Percentiles rank a stretch among this genome's conserved stretches.
These are phyloP conservation scores for Acipenser transmontanus DNA, from an alignment of 2,797 vertebrate species.

Conservation along the genomic window DNA sequence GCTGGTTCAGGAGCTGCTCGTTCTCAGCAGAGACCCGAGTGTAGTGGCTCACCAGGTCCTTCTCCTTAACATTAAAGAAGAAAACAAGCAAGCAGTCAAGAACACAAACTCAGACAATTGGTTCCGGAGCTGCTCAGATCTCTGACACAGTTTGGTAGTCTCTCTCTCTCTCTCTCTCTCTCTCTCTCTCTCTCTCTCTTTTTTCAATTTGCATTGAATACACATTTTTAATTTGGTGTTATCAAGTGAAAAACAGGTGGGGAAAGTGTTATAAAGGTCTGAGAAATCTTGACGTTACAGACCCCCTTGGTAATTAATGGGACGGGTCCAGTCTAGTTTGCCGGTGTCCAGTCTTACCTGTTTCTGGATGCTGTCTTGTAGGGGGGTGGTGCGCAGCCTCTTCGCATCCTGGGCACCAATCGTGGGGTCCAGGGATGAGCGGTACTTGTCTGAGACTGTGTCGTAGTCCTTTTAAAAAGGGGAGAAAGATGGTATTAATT, in stretches of 20 bases:
- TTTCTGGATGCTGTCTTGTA: constrained; percentile 69
- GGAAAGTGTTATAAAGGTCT: no score
- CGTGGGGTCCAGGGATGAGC: constrained; percentile 53
- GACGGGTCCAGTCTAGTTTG: no score
- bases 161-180: no score
- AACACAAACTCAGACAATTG: background rate
- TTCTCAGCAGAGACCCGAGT: constrained; percentile 68
- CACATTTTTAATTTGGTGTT: no score
- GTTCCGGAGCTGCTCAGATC: no score
- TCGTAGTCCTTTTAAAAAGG: constrained; percentile 70
- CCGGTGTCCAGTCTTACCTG: constrained; percentile 54
- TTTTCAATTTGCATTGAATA: no score
- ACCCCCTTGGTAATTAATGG: no score
- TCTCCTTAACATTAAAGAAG: constrained; percentile 61
- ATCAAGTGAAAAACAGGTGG: no score
- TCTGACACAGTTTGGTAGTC: no score
- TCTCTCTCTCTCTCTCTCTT: no score
- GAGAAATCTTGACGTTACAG: no score
- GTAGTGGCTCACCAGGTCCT: constrained; percentile 62
- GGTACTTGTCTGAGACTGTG: constrained; percentile 66
- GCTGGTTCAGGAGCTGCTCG: constrained; percentile 64
- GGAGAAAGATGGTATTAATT: constrained; percentile 7
- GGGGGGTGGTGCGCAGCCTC: constrained; percentile 48
- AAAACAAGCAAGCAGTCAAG: constrained; percentile 2
- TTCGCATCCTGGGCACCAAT: constrained; percentile 43